These are phyloP conservation scores for Meta bourneti DNA, from an alignment of 2,888 invertebrate species.

Conservation along the genomic window DNA sequence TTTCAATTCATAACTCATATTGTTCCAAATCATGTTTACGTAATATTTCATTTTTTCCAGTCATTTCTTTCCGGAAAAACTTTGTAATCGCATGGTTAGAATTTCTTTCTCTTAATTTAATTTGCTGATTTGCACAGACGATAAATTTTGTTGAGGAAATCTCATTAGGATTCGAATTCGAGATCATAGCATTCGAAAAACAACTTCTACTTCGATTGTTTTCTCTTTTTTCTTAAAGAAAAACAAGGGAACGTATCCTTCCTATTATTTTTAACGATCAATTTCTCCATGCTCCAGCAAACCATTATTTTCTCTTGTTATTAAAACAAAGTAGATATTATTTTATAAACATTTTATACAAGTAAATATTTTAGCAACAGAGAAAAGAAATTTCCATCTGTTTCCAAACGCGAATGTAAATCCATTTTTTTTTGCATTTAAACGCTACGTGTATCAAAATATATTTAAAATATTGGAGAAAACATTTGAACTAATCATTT, in stretches of 20 bases:
- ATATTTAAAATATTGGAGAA: too few relatives aligned
- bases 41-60: neutral
- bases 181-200: neutral
- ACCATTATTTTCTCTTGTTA: neutral
- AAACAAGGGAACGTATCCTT: neutral
- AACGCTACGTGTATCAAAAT: too few relatives aligned
- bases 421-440: too few relatives aligned
- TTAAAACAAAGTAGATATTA: neutral
- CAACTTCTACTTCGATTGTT: neutral
- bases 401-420: neutral
- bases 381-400: neutral
- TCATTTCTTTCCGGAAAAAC: neutral
- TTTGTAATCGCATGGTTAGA: neutral
- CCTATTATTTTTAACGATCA: neutral
- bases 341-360: neutral
- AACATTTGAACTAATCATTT: too few relatives aligned
- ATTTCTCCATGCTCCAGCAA: neutral
- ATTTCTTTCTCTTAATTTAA: neutral
- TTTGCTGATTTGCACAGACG: neutral
- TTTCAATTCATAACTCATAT: neutral
- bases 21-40: neutral
- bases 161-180: constrained; percentile 6
- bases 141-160: constrained; percentile 12
- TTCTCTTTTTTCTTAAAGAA: too few relatives aligned
- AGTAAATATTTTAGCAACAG: neutral